These are phyloP conservation scores for Lamellibrachia luymesi DNA, from an alignment of 1,140 invertebrate species.

Conservation along the genomic window DNA sequence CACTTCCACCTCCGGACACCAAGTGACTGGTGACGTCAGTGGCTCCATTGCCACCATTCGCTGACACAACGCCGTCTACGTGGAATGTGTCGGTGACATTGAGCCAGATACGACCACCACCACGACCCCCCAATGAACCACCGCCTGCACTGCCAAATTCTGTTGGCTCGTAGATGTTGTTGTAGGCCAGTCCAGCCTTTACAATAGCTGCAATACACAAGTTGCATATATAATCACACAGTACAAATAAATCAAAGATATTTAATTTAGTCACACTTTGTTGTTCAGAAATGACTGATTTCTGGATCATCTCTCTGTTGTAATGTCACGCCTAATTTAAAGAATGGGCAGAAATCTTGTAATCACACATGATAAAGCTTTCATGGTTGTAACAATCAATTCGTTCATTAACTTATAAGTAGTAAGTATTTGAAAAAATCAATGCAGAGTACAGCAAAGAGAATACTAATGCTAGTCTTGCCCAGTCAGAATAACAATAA, in stretches of 20 bases:
- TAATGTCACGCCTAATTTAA: too few species aligned
- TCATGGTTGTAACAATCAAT: background rate
- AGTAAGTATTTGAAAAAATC: background rate
- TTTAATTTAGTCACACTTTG: background rate
- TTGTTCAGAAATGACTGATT: background rate
- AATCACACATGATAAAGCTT: background rate
- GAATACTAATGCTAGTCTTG: too few species aligned
- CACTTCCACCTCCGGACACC: slow-evolving; percentile 40
- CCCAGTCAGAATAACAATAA: too few species aligned
- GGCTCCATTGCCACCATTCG: slow-evolving; percentile 36
- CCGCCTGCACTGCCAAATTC: slow-evolving; percentile 43
- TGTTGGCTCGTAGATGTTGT: slow-evolving; percentile 41
- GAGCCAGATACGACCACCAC: slow-evolving; percentile 44
- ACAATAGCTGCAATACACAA: slow-evolving; percentile 28
- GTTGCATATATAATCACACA: background rate
- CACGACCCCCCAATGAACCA: slow-evolving; percentile 36
- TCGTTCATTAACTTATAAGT: background rate
- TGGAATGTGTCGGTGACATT: slow-evolving; percentile 44
- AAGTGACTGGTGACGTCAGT: background rate
- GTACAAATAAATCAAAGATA: too few species aligned
- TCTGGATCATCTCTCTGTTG: background rate
- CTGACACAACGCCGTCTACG: slow-evolving; percentile 38
- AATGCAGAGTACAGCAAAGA: too few species aligned
- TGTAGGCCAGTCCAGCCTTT: slow-evolving; percentile 35
- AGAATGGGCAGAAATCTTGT: background rate